phyloP scores from a whole-genome alignment of 2,888 invertebrate genomes.

The Pantelozetes paolii region DNA sequence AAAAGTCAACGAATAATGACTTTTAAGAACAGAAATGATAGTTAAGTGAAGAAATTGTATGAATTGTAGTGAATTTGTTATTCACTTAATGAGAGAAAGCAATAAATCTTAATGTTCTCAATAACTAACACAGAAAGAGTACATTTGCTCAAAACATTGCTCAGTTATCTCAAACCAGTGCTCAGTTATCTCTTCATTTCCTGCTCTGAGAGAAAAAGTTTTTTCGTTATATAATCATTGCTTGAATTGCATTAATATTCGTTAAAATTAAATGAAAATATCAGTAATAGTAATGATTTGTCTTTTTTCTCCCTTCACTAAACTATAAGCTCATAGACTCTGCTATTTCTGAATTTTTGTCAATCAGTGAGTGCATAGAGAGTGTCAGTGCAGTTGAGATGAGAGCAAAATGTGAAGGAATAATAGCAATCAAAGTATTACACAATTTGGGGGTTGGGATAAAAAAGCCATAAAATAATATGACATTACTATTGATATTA shows the following conservation, averaged over 20 bases:
- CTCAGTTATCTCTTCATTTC: conserved; percentile 33
- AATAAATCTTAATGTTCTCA: conserved; percentile 38
- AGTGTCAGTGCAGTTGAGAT: background rate
- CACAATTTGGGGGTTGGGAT: conserved; percentile 4
- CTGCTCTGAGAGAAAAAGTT: background rate
- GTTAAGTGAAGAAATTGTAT: conserved; percentile 20
- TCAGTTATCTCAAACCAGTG: conserved; percentile 11
- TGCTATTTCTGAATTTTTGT: background rate
- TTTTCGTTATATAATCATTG: conserved; percentile 10
- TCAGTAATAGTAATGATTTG: conserved; percentile 32
- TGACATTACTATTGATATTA: conserved; percentile 31
- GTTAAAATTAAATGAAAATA: conserved; percentile 37
- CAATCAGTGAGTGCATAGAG: background rate
- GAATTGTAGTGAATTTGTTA: conserved; percentile 30
- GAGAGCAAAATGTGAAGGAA: background rate
- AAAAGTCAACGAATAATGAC: conserved; percentile 30
- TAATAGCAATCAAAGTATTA: conserved; percentile 36
- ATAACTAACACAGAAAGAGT: conserved; percentile 30
- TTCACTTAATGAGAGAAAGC: conserved; percentile 35
- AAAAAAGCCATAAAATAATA: conserved; percentile 34
- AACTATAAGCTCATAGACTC: conserved; percentile 24
- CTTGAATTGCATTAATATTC: conserved; percentile 33
- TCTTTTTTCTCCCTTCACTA: conserved; percentile 20
- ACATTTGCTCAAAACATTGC: conserved; percentile 7
- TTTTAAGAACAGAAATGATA: conserved; percentile 37